These are phyloP conservation scores for Xiphias gladius DNA, from an alignment of 2,113 vertebrate species.

Conservation along the genomic window DNA sequence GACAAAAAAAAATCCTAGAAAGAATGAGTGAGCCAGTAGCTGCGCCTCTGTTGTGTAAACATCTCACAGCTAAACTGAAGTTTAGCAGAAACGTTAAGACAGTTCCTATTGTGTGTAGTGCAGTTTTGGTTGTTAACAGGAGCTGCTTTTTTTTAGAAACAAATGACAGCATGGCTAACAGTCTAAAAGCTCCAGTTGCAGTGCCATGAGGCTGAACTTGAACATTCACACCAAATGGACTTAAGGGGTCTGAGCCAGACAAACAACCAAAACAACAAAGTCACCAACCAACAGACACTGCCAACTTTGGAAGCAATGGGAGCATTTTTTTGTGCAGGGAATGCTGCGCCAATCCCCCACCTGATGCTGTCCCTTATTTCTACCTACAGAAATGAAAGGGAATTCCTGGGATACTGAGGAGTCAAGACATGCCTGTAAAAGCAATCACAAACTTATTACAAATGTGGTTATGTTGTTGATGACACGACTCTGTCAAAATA, in stretches of 20 bases:
- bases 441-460: too few relatives aligned
- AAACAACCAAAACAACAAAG: conserved; percentile 3
- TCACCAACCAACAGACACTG: not conserved
- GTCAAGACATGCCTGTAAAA: too few relatives aligned
- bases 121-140: not conserved
- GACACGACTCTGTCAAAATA: too few relatives aligned
- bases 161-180: not conserved
- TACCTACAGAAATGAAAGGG: too few relatives aligned
- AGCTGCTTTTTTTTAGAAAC: not conserved
- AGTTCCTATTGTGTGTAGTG: not conserved
- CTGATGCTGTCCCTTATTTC: too few relatives aligned
- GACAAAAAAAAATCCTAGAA: conserved; percentile 21
- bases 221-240: not conserved
- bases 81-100: conserved; percentile 11
- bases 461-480: too few relatives aligned
- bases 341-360: too few relatives aligned
- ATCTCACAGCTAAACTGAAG: not conserved
- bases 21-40: not conserved
- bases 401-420: too few relatives aligned
- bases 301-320: not conserved
- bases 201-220: not conserved
- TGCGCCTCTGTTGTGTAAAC: not conserved
- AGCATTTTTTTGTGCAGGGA: not conserved
- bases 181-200: not conserved
- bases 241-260: too few relatives aligned